A percentile compares a stretch with the other conserved stretches of the same genome.
These are phyloP conservation scores for Mesoligia furuncula DNA, from an alignment of 2,888 invertebrate genomes.

Conservation along the genomic window DNA sequence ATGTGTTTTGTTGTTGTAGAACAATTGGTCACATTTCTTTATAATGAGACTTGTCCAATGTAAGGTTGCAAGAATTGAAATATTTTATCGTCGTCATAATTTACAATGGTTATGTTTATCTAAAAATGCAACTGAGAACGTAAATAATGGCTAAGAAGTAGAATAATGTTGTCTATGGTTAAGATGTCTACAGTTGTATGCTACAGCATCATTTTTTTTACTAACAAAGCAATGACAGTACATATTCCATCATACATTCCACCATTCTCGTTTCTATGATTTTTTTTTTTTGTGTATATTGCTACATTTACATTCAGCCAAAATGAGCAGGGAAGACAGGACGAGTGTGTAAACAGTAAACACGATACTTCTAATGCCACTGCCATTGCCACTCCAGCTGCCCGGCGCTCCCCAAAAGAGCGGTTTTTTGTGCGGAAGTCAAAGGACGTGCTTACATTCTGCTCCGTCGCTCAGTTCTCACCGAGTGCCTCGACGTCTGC, in stretches of 20 bases:
- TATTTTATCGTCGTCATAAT: slow-evolving; percentile 26
- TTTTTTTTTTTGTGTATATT: neutral
- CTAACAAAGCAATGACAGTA: slow-evolving; percentile 5
- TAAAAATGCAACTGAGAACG: slow-evolving; percentile 23
- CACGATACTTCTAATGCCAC: too few species aligned
- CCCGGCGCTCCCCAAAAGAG: too few species aligned
- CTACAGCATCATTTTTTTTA: slow-evolving; percentile 3
- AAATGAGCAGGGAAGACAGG: too few species aligned
- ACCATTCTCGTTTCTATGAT: neutral
- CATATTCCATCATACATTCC: neutral
- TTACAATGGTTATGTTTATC: slow-evolving; percentile 40
- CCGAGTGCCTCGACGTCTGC: too few species aligned
- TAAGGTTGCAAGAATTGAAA: slow-evolving; percentile 33
- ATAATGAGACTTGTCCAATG: slow-evolving; percentile 43
- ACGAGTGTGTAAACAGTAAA: too few species aligned
- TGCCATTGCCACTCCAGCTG: too few species aligned
- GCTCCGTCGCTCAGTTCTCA: too few species aligned
- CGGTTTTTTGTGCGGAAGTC: too few species aligned
- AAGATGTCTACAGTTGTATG: slow-evolving; percentile 8
- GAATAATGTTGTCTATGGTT: slow-evolving; percentile 48
- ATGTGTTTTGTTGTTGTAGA: slow-evolving; percentile 47
- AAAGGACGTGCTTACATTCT: too few species aligned
- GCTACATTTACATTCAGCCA: too few species aligned
- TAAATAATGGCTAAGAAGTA: slow-evolving; percentile 36
- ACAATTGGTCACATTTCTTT: slow-evolving; percentile 52